phyloP scores from a whole-genome alignment of 1,140 invertebrate species.

The Lepidurus arcticus region DNA sequence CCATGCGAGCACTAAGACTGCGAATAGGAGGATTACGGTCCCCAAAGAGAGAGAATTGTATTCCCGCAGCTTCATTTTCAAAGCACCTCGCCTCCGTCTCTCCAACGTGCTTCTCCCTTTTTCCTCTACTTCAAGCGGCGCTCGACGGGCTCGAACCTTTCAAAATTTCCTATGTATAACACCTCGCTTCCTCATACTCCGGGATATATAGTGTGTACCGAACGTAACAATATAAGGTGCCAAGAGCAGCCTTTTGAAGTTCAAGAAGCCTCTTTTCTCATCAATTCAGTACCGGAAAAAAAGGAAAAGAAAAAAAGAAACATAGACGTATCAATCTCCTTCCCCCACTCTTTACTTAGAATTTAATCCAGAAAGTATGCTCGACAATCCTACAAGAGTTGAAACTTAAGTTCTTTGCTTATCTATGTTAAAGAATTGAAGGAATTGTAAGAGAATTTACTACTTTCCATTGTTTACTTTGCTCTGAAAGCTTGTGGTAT shows the following conservation, averaged over 20 bases:
- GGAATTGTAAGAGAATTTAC: too few relatives aligned
- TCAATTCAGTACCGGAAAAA: neutral
- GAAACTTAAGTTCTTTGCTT: too few relatives aligned
- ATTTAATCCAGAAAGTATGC: neutral
- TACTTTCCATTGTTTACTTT: too few relatives aligned
- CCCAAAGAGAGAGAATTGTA: neutral
- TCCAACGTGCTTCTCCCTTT: neutral
- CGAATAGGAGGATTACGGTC: neutral
- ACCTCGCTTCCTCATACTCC: neutral
- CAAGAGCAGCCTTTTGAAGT: slow-evolving; percentile 8
- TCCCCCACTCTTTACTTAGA: neutral
- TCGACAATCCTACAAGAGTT: neutral
- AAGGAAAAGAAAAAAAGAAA: neutral
- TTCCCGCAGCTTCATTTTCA: neutral
- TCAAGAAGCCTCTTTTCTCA: neutral
- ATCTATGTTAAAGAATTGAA: too few relatives aligned
- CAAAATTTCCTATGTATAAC: neutral
- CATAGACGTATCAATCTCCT: neutral
- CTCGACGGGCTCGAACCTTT: neutral
- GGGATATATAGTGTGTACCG: neutral
- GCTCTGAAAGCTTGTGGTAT: too few relatives aligned
- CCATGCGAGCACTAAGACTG: neutral
- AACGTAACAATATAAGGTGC: neutral
- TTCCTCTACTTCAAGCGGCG: neutral
- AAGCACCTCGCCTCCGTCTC: neutral